Percentiles rank a stretch among this genome's conserved stretches.
Evolutionary conservation across 35 echinoderm and acorn worm genomes (phyloP).

Genomic region (Lytechinus variegatus): DNA sequence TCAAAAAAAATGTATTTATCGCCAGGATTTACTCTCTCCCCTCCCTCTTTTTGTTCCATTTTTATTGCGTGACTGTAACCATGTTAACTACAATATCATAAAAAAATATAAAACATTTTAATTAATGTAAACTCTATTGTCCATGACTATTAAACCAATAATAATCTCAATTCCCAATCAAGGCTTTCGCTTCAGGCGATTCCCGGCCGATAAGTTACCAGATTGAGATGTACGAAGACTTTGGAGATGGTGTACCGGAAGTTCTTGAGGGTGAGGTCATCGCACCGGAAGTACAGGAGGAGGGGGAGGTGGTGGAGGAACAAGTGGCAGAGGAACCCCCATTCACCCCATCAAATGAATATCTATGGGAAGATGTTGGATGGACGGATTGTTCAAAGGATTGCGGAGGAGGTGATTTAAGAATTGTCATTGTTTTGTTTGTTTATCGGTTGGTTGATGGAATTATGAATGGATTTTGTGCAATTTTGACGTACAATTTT

Average conservation of each 20-base stretch:
- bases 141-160: too few species aligned
- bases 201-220: not conserved
- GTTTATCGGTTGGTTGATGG: not conserved
- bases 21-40: too few species aligned
- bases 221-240: conserved; percentile 13
- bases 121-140: too few species aligned
- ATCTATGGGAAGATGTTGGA: not conserved
- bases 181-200: not conserved
- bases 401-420: conserved; percentile 6
- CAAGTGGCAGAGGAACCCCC: not conserved
- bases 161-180: too few species aligned
- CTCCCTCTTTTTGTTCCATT: too few species aligned
- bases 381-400: conserved; percentile 24
- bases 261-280: not conserved
- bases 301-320: not conserved
- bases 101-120: too few species aligned
- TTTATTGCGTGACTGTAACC: too few species aligned
- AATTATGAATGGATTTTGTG: too few species aligned
- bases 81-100: too few species aligned
- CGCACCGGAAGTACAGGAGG: not conserved
- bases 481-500: too few species aligned
- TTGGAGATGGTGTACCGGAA: not conserved
- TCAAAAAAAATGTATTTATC: too few species aligned
- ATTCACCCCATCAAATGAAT: not conserved
- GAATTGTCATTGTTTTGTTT: not conserved